Evolutionary conservation across 2,113 vertebrate genomes (phyloP), one percentile per base, ranked within the genome.

Genomic region (human): DNA sequence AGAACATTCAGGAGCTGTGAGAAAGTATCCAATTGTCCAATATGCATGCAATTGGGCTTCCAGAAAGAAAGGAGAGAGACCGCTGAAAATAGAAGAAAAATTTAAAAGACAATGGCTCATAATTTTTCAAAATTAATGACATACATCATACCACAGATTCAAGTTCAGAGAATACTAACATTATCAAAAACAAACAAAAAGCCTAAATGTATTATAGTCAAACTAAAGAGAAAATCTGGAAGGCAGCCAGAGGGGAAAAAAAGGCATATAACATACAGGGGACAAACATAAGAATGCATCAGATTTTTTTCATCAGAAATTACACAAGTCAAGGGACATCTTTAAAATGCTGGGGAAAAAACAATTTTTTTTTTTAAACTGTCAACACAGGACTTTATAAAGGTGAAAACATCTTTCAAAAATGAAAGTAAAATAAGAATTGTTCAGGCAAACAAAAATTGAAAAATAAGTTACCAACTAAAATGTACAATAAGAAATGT

Each of bases 381-480:
- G 17, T 84, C 76, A 88, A 75, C 9, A 45, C 4, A 82, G n/a
- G 50, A 80, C 52, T 96, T 57, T 64, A 25, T 82, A 59, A 55
- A 43, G 72, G 14, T 78, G 59, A 84, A 68, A 89, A 85, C 30
- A 72, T 57, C 43, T 66, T 94, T 83, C 23, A 68, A 94, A 94
- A 85, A 2, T 81, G 13, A 70, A 93, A 45, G 38, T 76, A 52
- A 81, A 70, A 70, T 38, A 73, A 80, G 48, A 73, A 17, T 89
- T 94, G 61, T 84, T 80, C 70, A 85, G 73, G 85, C 11, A 76
- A 90, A 81, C 38, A 78, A 78, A 84, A 68, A 90, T 27, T 43
- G 48, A 93, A 75, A 84, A 93, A 59, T 38, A 75, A 92, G 70
- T 90, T 89, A 94, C 35, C 30, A 82, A 50, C 76, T 80, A 73